Conservation (phyloP, 2,113 vertebrate species). For the Rhadina sibilatrix region DNA sequence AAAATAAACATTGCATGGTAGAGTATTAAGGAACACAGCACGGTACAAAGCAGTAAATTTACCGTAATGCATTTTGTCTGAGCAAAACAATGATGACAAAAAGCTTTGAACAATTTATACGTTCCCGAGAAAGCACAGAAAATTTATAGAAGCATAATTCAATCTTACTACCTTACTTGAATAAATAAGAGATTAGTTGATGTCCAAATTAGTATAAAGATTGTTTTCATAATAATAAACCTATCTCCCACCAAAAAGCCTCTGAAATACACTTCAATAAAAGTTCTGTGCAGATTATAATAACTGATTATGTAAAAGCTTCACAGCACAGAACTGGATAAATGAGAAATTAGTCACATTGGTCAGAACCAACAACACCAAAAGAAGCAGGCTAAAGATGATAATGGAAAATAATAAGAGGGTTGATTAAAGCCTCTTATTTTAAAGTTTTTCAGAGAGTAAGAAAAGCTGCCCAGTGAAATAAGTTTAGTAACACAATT, state of each 20-base stretch:
- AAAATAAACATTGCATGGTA: neutral
- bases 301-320: neutral
- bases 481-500: neutral
- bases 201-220: neutral
- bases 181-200: constrained; percentile 17
- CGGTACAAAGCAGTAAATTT: neutral
- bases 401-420: neutral
- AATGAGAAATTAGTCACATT: neutral
- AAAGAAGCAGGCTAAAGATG: neutral
- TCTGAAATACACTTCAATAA: neutral
- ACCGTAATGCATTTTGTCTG: neutral
- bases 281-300: neutral
- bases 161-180: neutral
- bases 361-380: neutral
- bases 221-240: neutral
- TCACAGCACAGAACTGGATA: neutral
- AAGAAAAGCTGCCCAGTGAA: neutral
- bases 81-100: constrained; percentile 19
- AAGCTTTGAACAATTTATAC: neutral
- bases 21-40: neutral
- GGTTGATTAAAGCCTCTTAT: neutral
- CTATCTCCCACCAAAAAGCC: neutral
- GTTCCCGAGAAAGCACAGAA: neutral
- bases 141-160: constrained; percentile 17
- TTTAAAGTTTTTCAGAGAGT: neutral